These are phyloP conservation scores for Ernsta delagoae DNA, from an alignment of 2,888 invertebrate species.

Conservation along the genomic window DNA sequence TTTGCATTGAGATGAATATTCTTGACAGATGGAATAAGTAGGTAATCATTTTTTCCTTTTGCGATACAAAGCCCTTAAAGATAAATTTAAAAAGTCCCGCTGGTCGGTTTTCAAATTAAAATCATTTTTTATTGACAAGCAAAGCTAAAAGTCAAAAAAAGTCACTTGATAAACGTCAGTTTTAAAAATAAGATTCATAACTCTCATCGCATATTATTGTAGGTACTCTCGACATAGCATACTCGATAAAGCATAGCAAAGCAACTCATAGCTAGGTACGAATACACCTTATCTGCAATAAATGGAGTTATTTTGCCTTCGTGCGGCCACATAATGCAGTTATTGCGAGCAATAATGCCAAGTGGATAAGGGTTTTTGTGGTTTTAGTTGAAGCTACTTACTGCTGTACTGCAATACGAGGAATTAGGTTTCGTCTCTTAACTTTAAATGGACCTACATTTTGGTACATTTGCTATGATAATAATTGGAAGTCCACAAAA, in stretches of 20 bases:
- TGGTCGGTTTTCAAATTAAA: conserved; percentile 1
- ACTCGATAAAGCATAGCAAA: neutral
- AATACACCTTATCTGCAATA: neutral
- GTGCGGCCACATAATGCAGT: conserved; percentile 7
- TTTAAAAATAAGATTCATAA: no score
- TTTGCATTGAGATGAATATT: no score
- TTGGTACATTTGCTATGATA: no score
- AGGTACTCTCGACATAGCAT: no score
- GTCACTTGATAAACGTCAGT: conserved; percentile 3
- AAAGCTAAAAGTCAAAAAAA: neutral
- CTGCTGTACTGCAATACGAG: neutral
- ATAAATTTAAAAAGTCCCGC: no score
- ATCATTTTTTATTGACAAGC: neutral
- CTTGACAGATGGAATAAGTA: no score
- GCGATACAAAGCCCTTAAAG: no score
- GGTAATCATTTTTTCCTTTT: no score
- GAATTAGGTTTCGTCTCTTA: neutral
- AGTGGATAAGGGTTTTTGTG: neutral
- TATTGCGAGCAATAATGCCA: conserved; percentile 8
- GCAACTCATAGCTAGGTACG: neutral
- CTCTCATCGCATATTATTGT: no score
- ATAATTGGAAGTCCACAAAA: no score
- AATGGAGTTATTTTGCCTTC: conserved; percentile 10
- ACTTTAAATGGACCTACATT: neutral
- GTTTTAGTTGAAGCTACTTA: neutral